Evolutionary conservation across 2,797 vertebrate genomes (phyloP).

Genomic region (Cheirogaleus major): DNA sequence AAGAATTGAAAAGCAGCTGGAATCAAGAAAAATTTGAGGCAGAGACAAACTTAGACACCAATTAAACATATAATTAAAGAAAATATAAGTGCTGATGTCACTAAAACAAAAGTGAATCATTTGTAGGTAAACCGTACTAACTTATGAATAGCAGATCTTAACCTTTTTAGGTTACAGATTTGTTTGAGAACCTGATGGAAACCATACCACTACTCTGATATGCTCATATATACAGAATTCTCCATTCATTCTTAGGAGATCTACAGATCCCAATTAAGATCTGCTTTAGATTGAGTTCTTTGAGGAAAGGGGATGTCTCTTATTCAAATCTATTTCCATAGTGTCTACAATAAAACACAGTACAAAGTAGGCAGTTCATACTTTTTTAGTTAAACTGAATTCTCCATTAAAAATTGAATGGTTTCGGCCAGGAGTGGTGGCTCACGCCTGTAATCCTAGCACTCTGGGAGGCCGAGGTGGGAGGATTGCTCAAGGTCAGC

Average conservation of each 20-base stretch:
- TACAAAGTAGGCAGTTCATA: not conserved
- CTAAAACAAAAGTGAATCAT: not conserved
- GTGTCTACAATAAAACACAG: not conserved
- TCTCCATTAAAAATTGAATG: not conserved
- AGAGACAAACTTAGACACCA: slow-evolving; percentile 6
- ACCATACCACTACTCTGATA: not conserved
- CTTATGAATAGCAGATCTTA: not conserved
- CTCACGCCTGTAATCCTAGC: too few relatives aligned
- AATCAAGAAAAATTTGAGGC: not conserved
- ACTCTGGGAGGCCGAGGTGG: too few relatives aligned
- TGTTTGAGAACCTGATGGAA: not conserved
- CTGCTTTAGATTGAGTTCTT: not conserved
- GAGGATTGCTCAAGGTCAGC: too few relatives aligned
- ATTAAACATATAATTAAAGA: not conserved
- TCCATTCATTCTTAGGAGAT: not conserved
- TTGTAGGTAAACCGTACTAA: not conserved
- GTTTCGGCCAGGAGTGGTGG: too few relatives aligned
- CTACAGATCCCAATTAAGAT: not conserved
- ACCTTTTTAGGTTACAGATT: not conserved
- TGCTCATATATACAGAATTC: not conserved
- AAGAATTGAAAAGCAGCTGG: not conserved
- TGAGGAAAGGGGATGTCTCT: not conserved
- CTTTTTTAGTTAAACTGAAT: not conserved
- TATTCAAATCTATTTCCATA: not conserved
- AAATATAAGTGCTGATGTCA: not conserved